Evolutionary conservation across 23 tunicate genomes (phyloP).

Genomic region (Ciona savignyi): DNA sequence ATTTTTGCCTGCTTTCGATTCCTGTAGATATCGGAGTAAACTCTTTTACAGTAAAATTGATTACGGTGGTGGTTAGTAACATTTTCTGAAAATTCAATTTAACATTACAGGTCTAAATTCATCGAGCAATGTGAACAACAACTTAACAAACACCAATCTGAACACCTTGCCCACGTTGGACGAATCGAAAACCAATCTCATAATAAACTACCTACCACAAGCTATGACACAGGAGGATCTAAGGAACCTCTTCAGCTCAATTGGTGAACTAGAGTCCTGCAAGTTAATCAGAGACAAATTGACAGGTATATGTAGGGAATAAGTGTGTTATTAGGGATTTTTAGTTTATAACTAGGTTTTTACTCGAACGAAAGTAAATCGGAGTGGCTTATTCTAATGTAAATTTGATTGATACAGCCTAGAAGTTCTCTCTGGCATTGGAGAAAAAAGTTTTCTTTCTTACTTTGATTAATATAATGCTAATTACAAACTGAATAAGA

Average conservation of each 20-base stretch:
- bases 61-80: too few species aligned
- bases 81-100: too few species aligned
- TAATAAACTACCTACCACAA: constrained; percentile 94
- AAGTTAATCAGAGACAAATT: constrained; percentile 84
- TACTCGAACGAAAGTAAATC: too few species aligned
- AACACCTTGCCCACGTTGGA: constrained; percentile 42
- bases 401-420: too few species aligned
- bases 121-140: constrained; percentile 1
- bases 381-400: too few species aligned
- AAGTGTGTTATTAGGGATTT: neutral
- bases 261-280: constrained; percentile 98
- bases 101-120: neutral
- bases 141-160: constrained; percentile 26
- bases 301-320: constrained; percentile 30
- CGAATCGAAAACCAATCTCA: constrained; percentile 94
- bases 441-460: too few species aligned
- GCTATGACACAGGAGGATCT: constrained; percentile 92
- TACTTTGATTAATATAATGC: neutral
- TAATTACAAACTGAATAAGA: neutral
- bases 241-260: constrained; percentile 70
- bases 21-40: too few species aligned
- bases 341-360: too few species aligned
- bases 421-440: neutral
- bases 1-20: too few species aligned
- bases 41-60: too few species aligned